Conservation (phyloP, 1,140 invertebrate species). For the Parasteatoda tepidariorum region DNA sequence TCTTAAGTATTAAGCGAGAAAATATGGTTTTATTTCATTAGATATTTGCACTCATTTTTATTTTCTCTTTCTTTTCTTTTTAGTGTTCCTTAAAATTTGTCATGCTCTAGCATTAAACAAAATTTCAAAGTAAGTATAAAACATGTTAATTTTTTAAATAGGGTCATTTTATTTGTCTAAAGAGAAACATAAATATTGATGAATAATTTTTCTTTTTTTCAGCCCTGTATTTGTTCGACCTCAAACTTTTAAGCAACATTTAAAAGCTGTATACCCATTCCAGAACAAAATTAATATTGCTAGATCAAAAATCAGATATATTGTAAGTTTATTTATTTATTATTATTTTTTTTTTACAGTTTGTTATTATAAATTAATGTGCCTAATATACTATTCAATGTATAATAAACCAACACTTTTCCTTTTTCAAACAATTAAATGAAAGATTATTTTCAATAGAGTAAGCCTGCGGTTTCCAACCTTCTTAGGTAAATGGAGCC, state of each 20-base stretch:
- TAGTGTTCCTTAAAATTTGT: conserved; percentile 48
- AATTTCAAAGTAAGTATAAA: not conserved
- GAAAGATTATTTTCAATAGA: too few relatives aligned
- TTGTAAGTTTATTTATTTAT: conserved; percentile 23
- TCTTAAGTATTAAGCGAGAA: too few relatives aligned
- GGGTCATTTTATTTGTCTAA: not conserved
- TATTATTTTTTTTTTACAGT: not conserved
- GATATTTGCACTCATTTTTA: too few relatives aligned
- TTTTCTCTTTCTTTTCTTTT: not conserved
- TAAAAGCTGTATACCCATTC: conserved; percentile 19
- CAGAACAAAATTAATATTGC: conserved; percentile 22
- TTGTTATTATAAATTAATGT: not conserved
- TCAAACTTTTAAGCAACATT: conserved; percentile 29
- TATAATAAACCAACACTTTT: too few relatives aligned
- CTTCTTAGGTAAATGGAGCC: too few relatives aligned
- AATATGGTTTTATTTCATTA: too few relatives aligned
- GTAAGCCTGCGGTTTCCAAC: too few relatives aligned
- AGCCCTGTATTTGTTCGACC: conserved; percentile 3
- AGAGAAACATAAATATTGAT: not conserved
- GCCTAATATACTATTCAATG: too few relatives aligned
- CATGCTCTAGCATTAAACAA: conserved; percentile 29
- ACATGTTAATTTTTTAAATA: not conserved
- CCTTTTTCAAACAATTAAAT: too few relatives aligned
- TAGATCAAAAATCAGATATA: conserved; percentile 7
- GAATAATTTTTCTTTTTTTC: not conserved